Evolutionary conservation across 2,888 invertebrate species (phyloP).

Genomic region (Harmothoe impar): DNA sequence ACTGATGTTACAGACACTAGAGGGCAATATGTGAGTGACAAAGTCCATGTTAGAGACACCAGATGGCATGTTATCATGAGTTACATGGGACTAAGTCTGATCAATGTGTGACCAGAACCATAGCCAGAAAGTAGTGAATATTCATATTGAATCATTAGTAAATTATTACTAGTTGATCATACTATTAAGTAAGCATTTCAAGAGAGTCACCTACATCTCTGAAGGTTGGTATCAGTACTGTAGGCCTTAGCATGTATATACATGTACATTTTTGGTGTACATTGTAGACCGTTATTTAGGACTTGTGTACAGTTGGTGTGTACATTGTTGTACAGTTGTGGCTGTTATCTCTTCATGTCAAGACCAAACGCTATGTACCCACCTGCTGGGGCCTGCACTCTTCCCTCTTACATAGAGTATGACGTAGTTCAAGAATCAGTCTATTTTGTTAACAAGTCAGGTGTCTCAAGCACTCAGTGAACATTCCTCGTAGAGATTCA

Average conservation of each 20-base stretch:
- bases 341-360: conserved; percentile 56
- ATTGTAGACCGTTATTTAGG: conserved; percentile 58
- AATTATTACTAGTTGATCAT: conserved; percentile 61
- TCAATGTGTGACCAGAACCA: conserved; percentile 18
- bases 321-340: conserved; percentile 63
- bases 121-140: conserved; percentile 21
- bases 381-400: conserved; percentile 45
- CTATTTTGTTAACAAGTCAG: conserved; percentile 58
- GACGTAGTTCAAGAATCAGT: conserved; percentile 53
- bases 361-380: conserved; percentile 44
- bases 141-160: conserved; percentile 59
- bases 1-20: not conserved
- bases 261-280: conserved; percentile 59
- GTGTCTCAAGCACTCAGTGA: conserved; percentile 58
- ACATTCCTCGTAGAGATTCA: conserved; percentile 59
- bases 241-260: conserved; percentile 63
- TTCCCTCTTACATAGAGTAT: conserved; percentile 49
- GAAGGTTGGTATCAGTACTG: conserved; percentile 56
- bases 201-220: not conserved
- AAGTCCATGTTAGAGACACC: not conserved
- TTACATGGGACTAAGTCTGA: conserved; percentile 3
- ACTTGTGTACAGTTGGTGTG: conserved; percentile 60
- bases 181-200: conserved; percentile 54
- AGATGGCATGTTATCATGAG: conserved; percentile 16
- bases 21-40: not conserved